phyloP scores from a whole-genome alignment of 1,140 invertebrate genomes.

The Gyrodactylus bullatarudis region DNA sequence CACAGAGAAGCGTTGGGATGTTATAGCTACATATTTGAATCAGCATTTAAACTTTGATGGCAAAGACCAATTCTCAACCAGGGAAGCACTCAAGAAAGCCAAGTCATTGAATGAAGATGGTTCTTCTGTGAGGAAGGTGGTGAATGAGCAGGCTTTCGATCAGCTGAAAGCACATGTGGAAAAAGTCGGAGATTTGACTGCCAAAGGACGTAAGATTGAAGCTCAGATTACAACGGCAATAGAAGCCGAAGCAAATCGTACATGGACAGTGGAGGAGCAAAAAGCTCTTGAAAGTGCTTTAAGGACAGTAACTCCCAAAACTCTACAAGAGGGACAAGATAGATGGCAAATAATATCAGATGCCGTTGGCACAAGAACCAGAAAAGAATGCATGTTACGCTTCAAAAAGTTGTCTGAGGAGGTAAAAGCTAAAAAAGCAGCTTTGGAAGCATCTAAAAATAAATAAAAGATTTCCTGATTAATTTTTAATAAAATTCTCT shows the following conservation, averaged over 20 bases:
- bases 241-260: neutral
- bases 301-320: neutral
- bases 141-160: neutral
- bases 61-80: neutral
- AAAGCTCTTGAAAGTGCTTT: conserved; percentile 2
- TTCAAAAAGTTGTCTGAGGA: neutral
- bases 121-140: neutral
- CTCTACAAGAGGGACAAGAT: neutral
- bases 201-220: neutral
- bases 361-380: neutral
- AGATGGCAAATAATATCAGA: neutral
- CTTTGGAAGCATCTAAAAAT: neutral
- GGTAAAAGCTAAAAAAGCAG: conserved; percentile 6
- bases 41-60: neutral
- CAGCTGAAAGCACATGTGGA: neutral
- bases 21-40: conserved; percentile 1
- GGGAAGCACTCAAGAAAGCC: neutral
- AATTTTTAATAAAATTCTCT: no score
- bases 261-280: conserved; percentile 1
- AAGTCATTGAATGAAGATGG: neutral
- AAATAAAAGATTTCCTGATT: neutral
- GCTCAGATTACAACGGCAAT: neutral
- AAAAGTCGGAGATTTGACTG: neutral
- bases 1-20: neutral
- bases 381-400: conserved; percentile 3